Base-by-base conservation (phyloP, 2,113 vertebrate species). In the Cichladusa arquata region DNA sequence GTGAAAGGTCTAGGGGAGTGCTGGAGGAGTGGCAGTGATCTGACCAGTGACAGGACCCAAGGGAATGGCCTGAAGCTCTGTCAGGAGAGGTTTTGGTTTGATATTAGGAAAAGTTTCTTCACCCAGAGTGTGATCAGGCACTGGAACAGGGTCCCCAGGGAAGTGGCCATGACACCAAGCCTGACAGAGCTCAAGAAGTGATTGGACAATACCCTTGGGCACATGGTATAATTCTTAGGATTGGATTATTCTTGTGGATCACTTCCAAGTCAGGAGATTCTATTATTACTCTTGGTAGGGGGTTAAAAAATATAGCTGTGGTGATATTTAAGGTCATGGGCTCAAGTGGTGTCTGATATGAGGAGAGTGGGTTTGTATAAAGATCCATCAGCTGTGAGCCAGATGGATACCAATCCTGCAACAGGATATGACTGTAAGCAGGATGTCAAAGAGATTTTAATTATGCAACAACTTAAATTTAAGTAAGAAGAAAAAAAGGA, bases 381-480 rank as follows among this genome's bases (percentile, higher is more conserved):
- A 91, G 67, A 66, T 84, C 60, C 65, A 84, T 86, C 69, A 86
- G 60, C 79, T 86, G 56, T 40, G 36, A 95, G 88, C 64, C 94
- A 95, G 76, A 84, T 50, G 89, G 86, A 84, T 86, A 91, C 42
- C 51, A 88, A 70, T 47, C 65, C 48, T 90, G 93, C 4, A 19
- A 86, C 86, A 81, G 78, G 86, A 84, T 93, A 86, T 61, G 76
- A 94, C 82, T 96, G 61, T 83, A 95, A 96, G 83, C 69, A 87
- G 61, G 69, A 85, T 84, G 67, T 86, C 95, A 97, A 91, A 82
- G 82, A 96, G 36, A 95, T 92, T 95, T 96, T 97, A 97, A 96
- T 97, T 96, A 97, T 88, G 89, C 85, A 96, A 97, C 94, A 90
- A 92, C 86, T 95, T 92, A 96, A 91, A 77, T 86, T 54, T 93